A percentile compares a stretch with the other conserved stretches of the same genome.
Conservation (phyloP, 2,113 vertebrate species). For the Sebastes fasciatus region DNA sequence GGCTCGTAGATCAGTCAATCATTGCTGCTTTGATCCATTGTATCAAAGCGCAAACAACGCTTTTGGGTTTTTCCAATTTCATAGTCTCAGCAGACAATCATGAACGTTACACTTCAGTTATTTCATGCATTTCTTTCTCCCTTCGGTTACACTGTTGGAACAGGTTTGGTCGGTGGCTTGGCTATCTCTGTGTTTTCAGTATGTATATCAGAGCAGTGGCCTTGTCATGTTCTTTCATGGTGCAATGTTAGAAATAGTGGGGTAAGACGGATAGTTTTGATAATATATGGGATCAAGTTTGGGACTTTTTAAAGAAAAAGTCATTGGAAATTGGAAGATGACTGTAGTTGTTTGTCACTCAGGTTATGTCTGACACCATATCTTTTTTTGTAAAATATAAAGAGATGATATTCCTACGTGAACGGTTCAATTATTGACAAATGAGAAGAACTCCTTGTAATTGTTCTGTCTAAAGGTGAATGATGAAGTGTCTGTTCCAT, state of each 20-base stretch:
- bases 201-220: background rate
- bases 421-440: background rate
- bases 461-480: background rate
- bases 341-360: background rate
- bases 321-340: background rate
- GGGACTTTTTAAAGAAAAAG: background rate
- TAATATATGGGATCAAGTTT: background rate
- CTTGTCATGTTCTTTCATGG: background rate
- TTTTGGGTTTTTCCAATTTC: slow-evolving; percentile 14
- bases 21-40: slow-evolving; percentile 19
- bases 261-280: background rate
- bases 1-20: slow-evolving; percentile 5
- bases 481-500: background rate
- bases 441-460: too few relatives aligned
- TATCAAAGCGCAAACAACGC: slow-evolving; percentile 31
- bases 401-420: background rate
- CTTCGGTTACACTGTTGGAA: background rate
- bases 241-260: background rate
- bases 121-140: slow-evolving; percentile 13
- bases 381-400: background rate
- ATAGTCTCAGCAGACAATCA: slow-evolving; percentile 4
- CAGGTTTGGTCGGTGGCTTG: background rate
- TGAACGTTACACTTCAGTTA: background rate
- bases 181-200: background rate
- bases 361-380: background rate